These are phyloP conservation scores for Hippopotamus amphibius DNA, from an alignment of 2,113 vertebrate genomes.

Conservation along the genomic window DNA sequence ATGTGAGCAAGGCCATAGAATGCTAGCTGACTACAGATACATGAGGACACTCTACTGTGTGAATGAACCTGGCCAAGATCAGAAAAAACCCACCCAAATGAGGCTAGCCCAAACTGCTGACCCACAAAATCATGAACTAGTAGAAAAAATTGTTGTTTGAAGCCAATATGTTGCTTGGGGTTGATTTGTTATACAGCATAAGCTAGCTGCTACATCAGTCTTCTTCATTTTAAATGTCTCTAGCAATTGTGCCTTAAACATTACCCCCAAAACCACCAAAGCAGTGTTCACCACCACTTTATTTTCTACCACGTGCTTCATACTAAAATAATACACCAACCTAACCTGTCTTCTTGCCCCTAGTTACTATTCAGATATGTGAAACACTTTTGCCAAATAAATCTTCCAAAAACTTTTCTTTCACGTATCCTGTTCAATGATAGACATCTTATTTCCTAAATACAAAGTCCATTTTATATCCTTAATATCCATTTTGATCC, in stretches of 20 bases:
- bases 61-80: not conserved
- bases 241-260: not conserved
- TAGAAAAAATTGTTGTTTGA: not conserved
- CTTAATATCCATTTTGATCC: not conserved
- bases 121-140: not conserved
- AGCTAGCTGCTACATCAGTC: not conserved
- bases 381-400: not conserved
- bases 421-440: not conserved
- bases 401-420: slow-evolving; percentile 29
- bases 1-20: not conserved
- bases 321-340: not conserved
- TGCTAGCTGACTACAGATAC: not conserved
- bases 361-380: not conserved
- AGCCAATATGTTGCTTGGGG: not conserved
- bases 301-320: not conserved
- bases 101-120: not conserved
- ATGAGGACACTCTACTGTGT: not conserved
- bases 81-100: not conserved
- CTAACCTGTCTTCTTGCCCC: not conserved
- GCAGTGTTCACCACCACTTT: not conserved
- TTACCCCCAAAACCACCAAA: not conserved
- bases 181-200: not conserved
- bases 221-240: slow-evolving; percentile 6
- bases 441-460: not conserved
- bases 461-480: not conserved